Evolutionary conservation across 2,797 vertebrate genomes (phyloP).

Genomic region (Microchirus variegatus): DNA sequence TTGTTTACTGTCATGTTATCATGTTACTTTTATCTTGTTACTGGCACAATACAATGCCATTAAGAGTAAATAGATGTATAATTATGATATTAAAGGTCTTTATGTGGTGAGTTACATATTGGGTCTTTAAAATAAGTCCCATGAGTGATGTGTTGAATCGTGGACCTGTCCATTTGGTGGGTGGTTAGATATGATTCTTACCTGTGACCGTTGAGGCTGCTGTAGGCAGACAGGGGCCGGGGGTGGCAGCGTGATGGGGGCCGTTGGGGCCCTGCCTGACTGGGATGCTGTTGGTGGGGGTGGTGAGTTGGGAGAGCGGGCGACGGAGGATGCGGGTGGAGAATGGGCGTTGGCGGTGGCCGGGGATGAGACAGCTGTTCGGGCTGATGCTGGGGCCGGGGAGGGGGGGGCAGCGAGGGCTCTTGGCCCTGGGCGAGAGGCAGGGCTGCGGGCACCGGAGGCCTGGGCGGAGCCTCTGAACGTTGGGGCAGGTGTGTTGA

Average conservation of each 20-base stretch:
- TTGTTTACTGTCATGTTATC: too few species aligned
- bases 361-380: constrained; percentile 75
- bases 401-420: constrained; percentile 68
- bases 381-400: constrained; percentile 67
- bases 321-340: constrained; percentile 79
- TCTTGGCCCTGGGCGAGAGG: constrained; percentile 76
- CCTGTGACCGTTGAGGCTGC: constrained; percentile 93
- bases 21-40: too few species aligned
- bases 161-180: too few species aligned
- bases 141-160: too few species aligned
- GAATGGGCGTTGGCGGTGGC: constrained; percentile 70
- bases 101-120: too few species aligned
- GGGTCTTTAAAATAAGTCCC: too few species aligned
- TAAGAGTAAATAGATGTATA: too few species aligned
- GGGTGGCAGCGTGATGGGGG: constrained; percentile 85
- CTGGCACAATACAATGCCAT: too few species aligned
- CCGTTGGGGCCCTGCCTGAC: constrained; percentile 83
- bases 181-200: constrained; percentile 50
- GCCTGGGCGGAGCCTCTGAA: constrained; percentile 72
- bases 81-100: too few species aligned
- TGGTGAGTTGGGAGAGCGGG: constrained; percentile 78
- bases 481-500: constrained; percentile 70
- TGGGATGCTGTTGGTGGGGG: constrained; percentile 79
- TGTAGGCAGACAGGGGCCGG: constrained; percentile 88
- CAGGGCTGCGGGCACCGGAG: constrained; percentile 74